Conservation (phyloP, 1,140 invertebrate genomes). For the Fopius arisanus region DNA sequence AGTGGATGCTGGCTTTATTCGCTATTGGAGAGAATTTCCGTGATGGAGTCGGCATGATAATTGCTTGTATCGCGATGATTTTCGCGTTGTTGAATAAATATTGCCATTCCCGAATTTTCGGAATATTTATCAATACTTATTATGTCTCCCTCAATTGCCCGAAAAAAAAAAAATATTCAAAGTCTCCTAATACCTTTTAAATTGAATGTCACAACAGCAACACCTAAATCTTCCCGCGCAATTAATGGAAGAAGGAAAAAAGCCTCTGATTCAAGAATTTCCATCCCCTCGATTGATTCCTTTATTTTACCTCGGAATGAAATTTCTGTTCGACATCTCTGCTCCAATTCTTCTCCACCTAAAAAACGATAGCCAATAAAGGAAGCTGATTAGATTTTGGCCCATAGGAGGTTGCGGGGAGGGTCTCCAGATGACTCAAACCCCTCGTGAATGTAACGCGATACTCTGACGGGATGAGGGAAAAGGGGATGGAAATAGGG, state of each 20-base stretch:
- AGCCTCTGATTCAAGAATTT: neutral
- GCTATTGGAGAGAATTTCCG: no score
- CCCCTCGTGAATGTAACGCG: conserved; percentile 2
- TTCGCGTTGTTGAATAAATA: no score
- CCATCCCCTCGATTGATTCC: neutral
- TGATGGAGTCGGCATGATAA: no score
- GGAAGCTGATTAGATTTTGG: neutral
- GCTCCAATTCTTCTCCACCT: neutral
- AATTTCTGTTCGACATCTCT: neutral
- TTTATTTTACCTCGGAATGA: neutral
- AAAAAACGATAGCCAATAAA: conserved; percentile 6
- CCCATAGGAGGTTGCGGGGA: neutral
- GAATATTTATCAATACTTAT: no score
- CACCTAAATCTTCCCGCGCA: no score
- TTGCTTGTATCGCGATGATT: no score
- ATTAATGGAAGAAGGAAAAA: neutral
- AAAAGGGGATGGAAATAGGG: neutral
- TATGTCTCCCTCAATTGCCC: no score
- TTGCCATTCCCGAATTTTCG: no score
- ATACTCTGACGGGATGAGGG: neutral
- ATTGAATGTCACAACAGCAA: no score
- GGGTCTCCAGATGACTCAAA: conserved; percentile 4
- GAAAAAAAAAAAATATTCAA: no score
- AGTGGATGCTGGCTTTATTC: no score
- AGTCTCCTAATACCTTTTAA: no score